Percentiles rank a stretch among this genome's conserved stretches.
Evolutionary conservation across 2,113 vertebrate species (phyloP).

Genomic region (Megaleporinus macrocephalus): DNA sequence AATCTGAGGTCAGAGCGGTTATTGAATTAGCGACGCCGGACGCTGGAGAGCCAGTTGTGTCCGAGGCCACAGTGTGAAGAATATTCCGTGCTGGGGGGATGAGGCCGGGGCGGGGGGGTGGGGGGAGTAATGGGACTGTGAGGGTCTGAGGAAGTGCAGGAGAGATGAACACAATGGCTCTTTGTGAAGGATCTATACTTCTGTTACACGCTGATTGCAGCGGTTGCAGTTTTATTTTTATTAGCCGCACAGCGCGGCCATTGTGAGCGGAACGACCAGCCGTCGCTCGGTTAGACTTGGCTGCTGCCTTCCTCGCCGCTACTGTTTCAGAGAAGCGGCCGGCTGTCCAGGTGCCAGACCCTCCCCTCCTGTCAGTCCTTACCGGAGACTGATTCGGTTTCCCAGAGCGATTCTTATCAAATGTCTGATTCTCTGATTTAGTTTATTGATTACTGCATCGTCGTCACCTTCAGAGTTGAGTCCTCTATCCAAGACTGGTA

Average conservation of each 20-base stretch:
- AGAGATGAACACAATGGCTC: slow-evolving; percentile 21
- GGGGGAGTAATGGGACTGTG: too few species aligned
- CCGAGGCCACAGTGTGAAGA: background rate
- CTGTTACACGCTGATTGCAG: slow-evolving; percentile 1
- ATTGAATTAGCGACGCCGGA: background rate
- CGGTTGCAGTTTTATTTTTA: background rate
- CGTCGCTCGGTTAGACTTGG: background rate
- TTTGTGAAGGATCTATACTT: slow-evolving; percentile 1
- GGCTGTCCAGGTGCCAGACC: background rate
- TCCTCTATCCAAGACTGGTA: too few species aligned
- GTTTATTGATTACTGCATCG: too few species aligned
- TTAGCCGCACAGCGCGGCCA: background rate
- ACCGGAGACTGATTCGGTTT: too few species aligned
- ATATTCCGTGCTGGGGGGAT: background rate
- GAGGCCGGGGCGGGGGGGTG: background rate
- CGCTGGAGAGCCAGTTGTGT: background rate
- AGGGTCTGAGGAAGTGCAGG: background rate
- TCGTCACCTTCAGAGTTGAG: too few species aligned
- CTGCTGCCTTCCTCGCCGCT: background rate
- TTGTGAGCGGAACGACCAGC: too few species aligned
- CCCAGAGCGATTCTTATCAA: too few species aligned
- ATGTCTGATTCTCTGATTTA: too few species aligned
- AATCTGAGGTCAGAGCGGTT: background rate
- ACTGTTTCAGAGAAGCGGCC: background rate
- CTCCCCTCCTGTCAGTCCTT: too few species aligned